Evolutionary conservation across 1,140 invertebrate genomes (phyloP), one percentile per base, ranked within the genome.

Genomic region (Ephestia elutella): DNA sequence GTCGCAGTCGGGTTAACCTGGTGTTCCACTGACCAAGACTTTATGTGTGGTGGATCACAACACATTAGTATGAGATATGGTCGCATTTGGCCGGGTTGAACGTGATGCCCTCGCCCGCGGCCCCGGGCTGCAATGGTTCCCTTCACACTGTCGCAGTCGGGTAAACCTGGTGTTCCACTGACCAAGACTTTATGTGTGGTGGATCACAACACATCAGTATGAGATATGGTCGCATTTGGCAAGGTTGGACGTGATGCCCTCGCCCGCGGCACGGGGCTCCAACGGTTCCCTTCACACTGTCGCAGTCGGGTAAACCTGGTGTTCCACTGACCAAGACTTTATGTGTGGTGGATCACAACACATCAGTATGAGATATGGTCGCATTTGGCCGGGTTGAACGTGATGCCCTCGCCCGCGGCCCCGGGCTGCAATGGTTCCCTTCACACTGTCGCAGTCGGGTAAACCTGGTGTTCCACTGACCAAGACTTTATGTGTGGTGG

Each of bases 261-360:
- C 13, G 10, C n/a, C 2, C 38, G 2, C 5, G n/a, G 13, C 38
- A 9, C n/a, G 38, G 38, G 38, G 38, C 38, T 15, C 38, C 5
- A 44, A 44, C 38, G 38, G 38, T 44, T n/a, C 38, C 15, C 38
- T 44, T 44, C 38, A 15, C 38, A 44, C 38, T 44, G 38, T 44
- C 38, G 38, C 38, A 44, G 38, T 0, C 13, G 15, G 13, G 13
- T 15, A 15, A 44, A 17, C 13, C 13, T 44, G 38, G 38, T 44
- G 13, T 44, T 44, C 38, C 38, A 44, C 15, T 44, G 38, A 10
- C n/a, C n/a, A n/a, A n/a, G n/a, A n/a, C n/a, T n/a, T n/a, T n/a
- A n/a, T n/a, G 13, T 44, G n/a, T 44, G 38, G 38, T 44, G 10
- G 15, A 44, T 44, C 38, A 15, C 38, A 17, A 17, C 38, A 44